Evolutionary conservation across 2,888 invertebrate genomes (phyloP).

Genomic region (Peribatodes rhomboidaria): DNA sequence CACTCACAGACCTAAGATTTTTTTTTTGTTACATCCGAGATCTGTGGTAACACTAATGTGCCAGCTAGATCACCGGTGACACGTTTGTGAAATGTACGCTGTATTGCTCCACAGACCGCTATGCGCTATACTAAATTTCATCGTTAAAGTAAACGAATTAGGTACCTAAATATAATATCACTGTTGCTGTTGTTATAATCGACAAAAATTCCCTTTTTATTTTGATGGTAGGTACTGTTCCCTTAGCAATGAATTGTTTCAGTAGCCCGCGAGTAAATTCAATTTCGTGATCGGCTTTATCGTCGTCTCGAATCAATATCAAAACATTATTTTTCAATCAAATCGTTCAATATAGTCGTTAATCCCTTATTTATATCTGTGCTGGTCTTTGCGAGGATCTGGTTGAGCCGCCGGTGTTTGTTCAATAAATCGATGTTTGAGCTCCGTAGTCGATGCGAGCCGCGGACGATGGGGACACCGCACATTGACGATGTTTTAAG

Average conservation of each 20-base stretch:
- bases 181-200: too few relatives aligned
- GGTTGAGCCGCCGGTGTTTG: constrained; percentile 45
- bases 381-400: constrained; percentile 32
- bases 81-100: too few relatives aligned
- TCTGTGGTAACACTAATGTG: too few relatives aligned
- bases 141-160: too few relatives aligned
- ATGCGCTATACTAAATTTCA: too few relatives aligned
- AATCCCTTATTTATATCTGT: constrained; percentile 30
- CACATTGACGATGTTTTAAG: not conserved
- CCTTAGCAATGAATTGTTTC: too few relatives aligned
- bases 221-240: not conserved
- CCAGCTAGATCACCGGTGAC: too few relatives aligned
- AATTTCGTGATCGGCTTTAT: constrained; percentile 17
- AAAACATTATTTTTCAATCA: constrained; percentile 27
- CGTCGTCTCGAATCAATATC: constrained; percentile 5
- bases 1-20: too few relatives aligned
- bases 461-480: not conserved
- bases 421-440: constrained; percentile 51
- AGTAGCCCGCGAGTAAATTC: not conserved
- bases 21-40: too few relatives aligned
- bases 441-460: constrained; percentile 27
- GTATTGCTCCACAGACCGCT: too few relatives aligned
- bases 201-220: too few relatives aligned
- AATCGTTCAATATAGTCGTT: constrained; percentile 9
- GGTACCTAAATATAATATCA: too few relatives aligned